These are phyloP conservation scores for Nanorana parkeri DNA, from an alignment of 2,113 vertebrate species.

Conservation along the genomic window DNA sequence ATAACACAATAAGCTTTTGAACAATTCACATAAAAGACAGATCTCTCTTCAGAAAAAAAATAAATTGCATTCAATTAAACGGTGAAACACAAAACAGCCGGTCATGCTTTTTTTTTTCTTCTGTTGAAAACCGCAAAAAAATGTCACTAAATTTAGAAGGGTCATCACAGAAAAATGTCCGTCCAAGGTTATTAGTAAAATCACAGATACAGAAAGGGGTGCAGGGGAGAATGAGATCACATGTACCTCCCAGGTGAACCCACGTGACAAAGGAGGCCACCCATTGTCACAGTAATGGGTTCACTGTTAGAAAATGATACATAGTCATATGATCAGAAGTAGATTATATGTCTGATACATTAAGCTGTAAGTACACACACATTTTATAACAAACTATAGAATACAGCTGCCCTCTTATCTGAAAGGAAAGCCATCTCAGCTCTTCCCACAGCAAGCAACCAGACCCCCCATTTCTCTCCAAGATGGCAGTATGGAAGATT, in stretches of 20 bases:
- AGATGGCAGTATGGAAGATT: too few species aligned
- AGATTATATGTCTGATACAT: slow-evolving; percentile 53
- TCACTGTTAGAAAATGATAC: background rate
- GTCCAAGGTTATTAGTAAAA: slow-evolving; percentile 62
- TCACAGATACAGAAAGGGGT: slow-evolving; percentile 65
- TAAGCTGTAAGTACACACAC: background rate
- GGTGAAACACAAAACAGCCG: slow-evolving; percentile 67
- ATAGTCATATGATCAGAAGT: slow-evolving; percentile 28
- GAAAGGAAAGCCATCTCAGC: too few species aligned
- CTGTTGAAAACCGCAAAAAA: slow-evolving; percentile 60
- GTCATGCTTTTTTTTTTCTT: slow-evolving; percentile 69
- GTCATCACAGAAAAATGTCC: slow-evolving; percentile 66
- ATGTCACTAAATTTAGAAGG: slow-evolving; percentile 64
- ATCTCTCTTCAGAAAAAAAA: slow-evolving; percentile 60
- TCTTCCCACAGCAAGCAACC: too few species aligned
- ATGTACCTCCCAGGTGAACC: slow-evolving; percentile 1
- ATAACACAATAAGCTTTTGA: slow-evolving; percentile 69
- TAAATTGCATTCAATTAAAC: slow-evolving; percentile 66
- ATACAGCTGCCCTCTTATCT: too few species aligned
- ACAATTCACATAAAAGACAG: slow-evolving; percentile 66
- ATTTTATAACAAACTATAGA: too few species aligned
- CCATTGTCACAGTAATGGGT: background rate
- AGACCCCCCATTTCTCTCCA: too few species aligned
- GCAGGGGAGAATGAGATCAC: slow-evolving; percentile 65
- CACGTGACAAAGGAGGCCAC: background rate